Conservation (phyloP, 1,140 invertebrate genomes). For the Drosophila parabipectinata region DNA sequence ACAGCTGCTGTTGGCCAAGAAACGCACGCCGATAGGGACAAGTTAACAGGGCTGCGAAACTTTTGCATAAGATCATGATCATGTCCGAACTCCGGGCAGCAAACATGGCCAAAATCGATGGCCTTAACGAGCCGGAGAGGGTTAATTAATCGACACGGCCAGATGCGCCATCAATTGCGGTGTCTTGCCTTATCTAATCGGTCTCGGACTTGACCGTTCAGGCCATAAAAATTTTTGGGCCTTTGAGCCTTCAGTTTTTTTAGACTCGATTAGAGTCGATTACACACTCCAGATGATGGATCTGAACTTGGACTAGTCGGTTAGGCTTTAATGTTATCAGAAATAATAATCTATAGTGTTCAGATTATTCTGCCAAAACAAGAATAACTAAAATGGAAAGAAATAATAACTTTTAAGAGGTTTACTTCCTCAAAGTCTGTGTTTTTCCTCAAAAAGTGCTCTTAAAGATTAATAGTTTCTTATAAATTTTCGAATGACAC, state of each 20-base stretch:
- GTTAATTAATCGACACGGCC: conserved; percentile 15
- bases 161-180: conserved; percentile 4
- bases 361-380: too few species aligned
- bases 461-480: too few species aligned
- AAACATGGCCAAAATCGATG: conserved; percentile 25
- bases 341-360: background rate
- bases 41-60: conserved; percentile 26
- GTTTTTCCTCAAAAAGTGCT: too few species aligned
- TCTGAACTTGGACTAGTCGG: conserved; percentile 27
- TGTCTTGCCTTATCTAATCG: conserved; percentile 7
- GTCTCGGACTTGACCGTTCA: background rate
- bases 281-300: conserved; percentile 27
- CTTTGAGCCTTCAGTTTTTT: conserved; percentile 13
- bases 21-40: conserved; percentile 23
- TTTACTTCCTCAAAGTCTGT: too few species aligned
- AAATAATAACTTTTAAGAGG: too few species aligned
- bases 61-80: conserved; percentile 16
- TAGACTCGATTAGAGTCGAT: conserved; percentile 15
- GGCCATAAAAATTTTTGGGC: conserved; percentile 9
- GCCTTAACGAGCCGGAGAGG: conserved; percentile 18
- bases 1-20: conserved; percentile 7
- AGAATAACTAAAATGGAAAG: too few species aligned
- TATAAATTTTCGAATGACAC: too few species aligned
- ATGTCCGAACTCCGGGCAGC: background rate
- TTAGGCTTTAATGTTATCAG: background rate